Evolutionary conservation across 92 coral and sea anemone genomes (phyloP).

Genomic region (Paramuricea clavata): DNA sequence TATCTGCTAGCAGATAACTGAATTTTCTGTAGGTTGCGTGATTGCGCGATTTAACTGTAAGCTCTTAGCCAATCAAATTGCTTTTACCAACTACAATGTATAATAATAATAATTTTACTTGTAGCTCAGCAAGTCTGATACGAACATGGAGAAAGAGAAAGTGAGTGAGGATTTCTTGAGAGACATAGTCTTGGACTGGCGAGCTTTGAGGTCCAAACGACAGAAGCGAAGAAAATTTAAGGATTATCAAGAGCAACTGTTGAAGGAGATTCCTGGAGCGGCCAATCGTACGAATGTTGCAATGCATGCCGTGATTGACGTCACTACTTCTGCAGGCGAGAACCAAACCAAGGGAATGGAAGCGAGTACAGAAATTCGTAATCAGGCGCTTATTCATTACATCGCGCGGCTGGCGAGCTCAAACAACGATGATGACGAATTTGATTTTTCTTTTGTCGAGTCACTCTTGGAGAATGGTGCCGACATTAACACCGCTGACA

Average conservation of each 20-base stretch:
- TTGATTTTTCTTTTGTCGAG: constrained; percentile 45
- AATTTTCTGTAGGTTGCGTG: too few species aligned
- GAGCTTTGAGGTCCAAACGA: constrained; percentile 27
- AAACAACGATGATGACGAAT: constrained; percentile 39
- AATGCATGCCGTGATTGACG: constrained; percentile 47
- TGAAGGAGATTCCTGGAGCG: constrained; percentile 43
- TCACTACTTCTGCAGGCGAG: constrained; percentile 26
- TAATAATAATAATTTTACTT: too few species aligned
- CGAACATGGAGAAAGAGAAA: neutral
- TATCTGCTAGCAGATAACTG: too few species aligned
- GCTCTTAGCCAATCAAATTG: too few species aligned
- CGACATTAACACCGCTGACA: constrained; percentile 42
- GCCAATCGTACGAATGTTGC: constrained; percentile 40
- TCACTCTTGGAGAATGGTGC: constrained; percentile 48
- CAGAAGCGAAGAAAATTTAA: constrained; percentile 46
- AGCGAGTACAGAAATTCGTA: constrained; percentile 32
- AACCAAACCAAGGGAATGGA: constrained; percentile 35
- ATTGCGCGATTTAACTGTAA: too few species aligned
- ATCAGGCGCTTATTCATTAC: constrained; percentile 52
- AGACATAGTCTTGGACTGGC: constrained; percentile 38
- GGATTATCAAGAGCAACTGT: constrained; percentile 47
- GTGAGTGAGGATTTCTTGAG: neutral
- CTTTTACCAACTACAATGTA: too few species aligned
- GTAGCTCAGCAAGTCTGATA: neutral
- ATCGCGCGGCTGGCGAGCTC: constrained; percentile 52